Percentiles rank a stretch among this genome's conserved stretches.
These are phyloP conservation scores for Agrenia bidenticulata DNA, from an alignment of 2,888 invertebrate genomes.

Conservation along the genomic window DNA sequence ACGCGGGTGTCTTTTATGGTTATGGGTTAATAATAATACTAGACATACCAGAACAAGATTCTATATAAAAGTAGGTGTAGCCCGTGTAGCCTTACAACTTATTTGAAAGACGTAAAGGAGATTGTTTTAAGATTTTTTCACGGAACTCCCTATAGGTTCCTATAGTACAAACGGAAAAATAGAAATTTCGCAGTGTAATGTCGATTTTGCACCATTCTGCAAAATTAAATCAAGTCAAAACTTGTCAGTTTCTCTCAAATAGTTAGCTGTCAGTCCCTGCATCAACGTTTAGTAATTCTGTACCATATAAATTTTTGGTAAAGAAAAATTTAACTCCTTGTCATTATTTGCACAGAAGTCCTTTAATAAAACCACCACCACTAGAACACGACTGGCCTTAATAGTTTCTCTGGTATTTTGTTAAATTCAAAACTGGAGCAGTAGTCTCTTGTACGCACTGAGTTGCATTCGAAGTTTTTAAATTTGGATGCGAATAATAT, in stretches of 20 bases:
- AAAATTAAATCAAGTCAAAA: neutral
- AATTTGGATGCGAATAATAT: neutral
- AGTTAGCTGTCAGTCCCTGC: neutral
- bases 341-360: constrained; percentile 1
- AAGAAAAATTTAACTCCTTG: neutral
- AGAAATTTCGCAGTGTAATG: constrained; percentile 10
- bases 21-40: neutral
- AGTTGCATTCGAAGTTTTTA: neutral
- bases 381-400: constrained; percentile 2
- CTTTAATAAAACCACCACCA: neutral
- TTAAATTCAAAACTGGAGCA: constrained; percentile 3
- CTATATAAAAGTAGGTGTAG: neutral
- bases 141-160: neutral
- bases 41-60: neutral
- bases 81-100: too few species aligned
- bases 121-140: neutral
- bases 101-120: constrained; percentile 1
- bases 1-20: constrained; percentile 4
- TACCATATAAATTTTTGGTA: neutral
- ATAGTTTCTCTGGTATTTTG: neutral
- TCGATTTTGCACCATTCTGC: neutral
- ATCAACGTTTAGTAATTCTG: neutral
- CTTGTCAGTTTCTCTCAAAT: neutral
- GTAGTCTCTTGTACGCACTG: neutral
- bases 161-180: neutral